phyloP scores from a whole-genome alignment of 2,797 vertebrate genomes.

The Microctenopoma steveboyesi region DNA sequence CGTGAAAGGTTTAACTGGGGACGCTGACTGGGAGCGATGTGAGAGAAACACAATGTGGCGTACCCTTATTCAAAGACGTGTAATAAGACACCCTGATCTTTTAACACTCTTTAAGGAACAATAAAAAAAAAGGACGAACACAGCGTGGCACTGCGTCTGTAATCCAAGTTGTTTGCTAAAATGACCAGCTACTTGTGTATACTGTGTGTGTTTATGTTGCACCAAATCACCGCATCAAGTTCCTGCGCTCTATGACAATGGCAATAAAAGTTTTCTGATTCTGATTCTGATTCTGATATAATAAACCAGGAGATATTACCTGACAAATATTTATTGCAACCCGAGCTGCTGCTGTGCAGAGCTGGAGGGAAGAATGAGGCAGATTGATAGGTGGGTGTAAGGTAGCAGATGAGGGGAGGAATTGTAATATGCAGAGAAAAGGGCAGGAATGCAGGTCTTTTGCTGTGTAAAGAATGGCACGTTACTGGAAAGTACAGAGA shows the following conservation, averaged over 20 bases:
- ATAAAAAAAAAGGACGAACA: conserved; percentile 32
- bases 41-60: conserved; percentile 55
- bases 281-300: conserved; percentile 12
- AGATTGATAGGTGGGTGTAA: conserved; percentile 57
- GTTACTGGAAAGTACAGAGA: conserved; percentile 59
- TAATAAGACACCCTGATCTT: conserved; percentile 64
- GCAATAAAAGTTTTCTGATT: no score
- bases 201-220: no score
- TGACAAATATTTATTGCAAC: conserved; percentile 70
- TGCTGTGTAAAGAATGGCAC: conserved; percentile 50
- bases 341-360: conserved; percentile 52
- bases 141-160: conserved; percentile 60
- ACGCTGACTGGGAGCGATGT: conserved; percentile 12
- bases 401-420: conserved; percentile 55
- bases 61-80: conserved; percentile 62
- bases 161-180: conserved; percentile 69
- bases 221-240: no score
- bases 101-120: conserved; percentile 47
- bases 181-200: conserved; percentile 28
- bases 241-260: no score
- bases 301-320: conserved; percentile 60
- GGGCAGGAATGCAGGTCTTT: conserved; percentile 69
- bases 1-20: conserved; percentile 1
- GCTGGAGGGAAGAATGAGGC: conserved; percentile 45
- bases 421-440: conserved; percentile 69